These are phyloP conservation scores for Gadopsis bispinosus DNA, from an alignment of 2,797 vertebrate genomes.

Conservation along the genomic window DNA sequence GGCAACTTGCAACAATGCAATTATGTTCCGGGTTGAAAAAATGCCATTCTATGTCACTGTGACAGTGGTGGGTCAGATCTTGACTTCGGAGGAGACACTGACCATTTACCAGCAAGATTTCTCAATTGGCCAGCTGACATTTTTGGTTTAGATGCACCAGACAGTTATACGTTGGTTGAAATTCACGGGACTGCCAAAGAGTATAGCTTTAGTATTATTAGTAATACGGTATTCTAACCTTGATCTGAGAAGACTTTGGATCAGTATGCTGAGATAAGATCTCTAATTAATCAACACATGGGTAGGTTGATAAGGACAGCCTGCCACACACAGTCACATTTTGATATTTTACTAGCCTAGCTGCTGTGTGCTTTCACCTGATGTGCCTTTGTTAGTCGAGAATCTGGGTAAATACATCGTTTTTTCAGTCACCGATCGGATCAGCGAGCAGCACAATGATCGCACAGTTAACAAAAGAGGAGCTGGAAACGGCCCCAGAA, in stretches of 20 bases:
- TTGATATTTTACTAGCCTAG: constrained; percentile 18
- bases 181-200: not conserved
- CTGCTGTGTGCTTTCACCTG: constrained; percentile 26
- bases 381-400: constrained; percentile 24
- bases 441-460: constrained; percentile 55
- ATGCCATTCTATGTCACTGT: not conserved
- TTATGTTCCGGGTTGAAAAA: not conserved
- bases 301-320: not conserved
- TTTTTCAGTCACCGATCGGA: constrained; percentile 43
- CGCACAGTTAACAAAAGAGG: constrained; percentile 42
- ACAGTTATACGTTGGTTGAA: not conserved
- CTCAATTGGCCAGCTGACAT: not conserved
- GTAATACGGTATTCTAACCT: too few relatives aligned
- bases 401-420: constrained; percentile 45
- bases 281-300: not conserved
- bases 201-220: not conserved
- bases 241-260: not conserved
- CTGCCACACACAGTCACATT: not conserved
- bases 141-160: constrained; percentile 1
- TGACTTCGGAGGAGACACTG: not conserved
- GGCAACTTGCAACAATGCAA: constrained; percentile 5
- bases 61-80: not conserved
- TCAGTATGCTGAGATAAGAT: constrained; percentile 1
- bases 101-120: not conserved
- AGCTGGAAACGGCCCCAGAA: constrained; percentile 47